Percentiles rank a stretch among this genome's conserved stretches.
Evolutionary conservation across 2,113 vertebrate genomes (phyloP).

Genomic region (Scalopus aquaticus): DNA sequence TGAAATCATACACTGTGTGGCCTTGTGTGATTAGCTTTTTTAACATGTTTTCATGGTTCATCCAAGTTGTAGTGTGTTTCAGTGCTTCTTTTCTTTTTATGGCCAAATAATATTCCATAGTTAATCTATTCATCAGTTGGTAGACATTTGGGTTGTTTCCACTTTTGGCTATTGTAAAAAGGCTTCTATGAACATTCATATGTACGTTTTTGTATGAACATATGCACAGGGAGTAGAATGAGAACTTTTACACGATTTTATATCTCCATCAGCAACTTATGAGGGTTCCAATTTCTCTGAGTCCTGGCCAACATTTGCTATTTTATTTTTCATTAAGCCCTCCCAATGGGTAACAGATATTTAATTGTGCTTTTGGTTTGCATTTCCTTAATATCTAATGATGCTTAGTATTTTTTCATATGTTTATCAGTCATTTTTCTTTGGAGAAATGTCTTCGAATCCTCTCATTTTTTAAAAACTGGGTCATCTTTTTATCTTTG

Average conservation of each 20-base stretch:
- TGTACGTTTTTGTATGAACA: neutral
- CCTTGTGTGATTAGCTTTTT: neutral
- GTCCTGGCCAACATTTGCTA: neutral
- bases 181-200: neutral
- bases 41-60: neutral
- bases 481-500: neutral
- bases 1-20: too few species aligned
- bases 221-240: neutral
- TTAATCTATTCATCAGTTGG: neutral
- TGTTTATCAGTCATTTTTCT: neutral
- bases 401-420: neutral
- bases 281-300: neutral
- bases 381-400: too few species aligned
- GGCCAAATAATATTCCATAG: neutral
- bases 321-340: neutral
- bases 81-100: neutral
- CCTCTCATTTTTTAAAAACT: neutral
- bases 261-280: neutral
- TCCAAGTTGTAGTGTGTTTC: neutral
- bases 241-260: neutral
- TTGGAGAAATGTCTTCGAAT: neutral
- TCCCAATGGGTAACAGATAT: neutral
- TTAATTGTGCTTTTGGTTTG: too few species aligned
- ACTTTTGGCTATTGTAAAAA: too few species aligned
- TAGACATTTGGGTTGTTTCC: too few species aligned